phyloP scores from a whole-genome alignment of 2,797 vertebrate species.

The Brotogeris chrysoptera region DNA sequence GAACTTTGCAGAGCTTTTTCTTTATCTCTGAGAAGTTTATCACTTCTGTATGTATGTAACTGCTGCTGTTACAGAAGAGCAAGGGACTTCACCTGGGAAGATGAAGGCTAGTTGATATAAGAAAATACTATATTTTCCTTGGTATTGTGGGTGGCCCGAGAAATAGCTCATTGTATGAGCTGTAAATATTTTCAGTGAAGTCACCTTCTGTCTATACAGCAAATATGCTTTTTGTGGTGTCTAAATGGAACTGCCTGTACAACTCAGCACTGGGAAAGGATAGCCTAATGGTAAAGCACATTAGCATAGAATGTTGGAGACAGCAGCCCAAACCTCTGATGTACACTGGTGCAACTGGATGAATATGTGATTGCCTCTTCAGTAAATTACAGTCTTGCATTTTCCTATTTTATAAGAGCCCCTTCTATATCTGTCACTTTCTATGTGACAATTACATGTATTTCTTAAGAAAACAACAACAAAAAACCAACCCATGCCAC shows the following conservation, averaged over 20 bases:
- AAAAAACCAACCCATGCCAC: neutral
- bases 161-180: neutral
- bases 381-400: constrained; percentile 32
- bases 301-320: neutral
- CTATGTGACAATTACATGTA: constrained; percentile 60
- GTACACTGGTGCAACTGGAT: neutral
- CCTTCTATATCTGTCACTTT: constrained; percentile 63
- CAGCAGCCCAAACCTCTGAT: neutral
- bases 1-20: neutral
- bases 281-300: neutral
- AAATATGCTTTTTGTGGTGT: neutral
- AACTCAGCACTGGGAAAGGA: neutral
- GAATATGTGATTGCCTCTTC: constrained; percentile 7
- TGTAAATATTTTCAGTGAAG: neutral
- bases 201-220: neutral
- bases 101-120: neutral
- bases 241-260: neutral
- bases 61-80: neutral
- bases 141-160: neutral
- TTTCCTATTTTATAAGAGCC: constrained; percentile 63
- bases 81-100: neutral
- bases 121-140: neutral
- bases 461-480: neutral
- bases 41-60: neutral
- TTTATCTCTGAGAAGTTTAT: neutral